These are phyloP conservation scores for Cantharis rustica DNA, from an alignment of 2,888 invertebrate species.

Conservation along the genomic window DNA sequence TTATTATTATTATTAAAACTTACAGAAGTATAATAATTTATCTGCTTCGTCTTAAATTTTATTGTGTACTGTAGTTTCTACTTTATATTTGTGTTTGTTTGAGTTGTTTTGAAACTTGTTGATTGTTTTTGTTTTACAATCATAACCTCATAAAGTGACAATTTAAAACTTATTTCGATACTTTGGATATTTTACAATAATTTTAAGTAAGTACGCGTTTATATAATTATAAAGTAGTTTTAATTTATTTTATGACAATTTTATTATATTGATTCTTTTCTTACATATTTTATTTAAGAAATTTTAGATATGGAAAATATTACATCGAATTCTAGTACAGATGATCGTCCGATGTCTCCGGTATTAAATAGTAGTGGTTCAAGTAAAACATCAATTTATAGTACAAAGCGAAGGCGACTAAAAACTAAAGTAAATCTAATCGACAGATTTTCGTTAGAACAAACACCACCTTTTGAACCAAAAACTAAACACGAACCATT, in stretches of 20 bases:
- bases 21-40: too few relatives aligned
- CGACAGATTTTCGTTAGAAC: background rate
- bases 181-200: background rate
- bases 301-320: background rate
- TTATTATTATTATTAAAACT: too few relatives aligned
- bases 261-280: too few relatives aligned
- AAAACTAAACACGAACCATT: background rate
- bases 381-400: slow-evolving; percentile 20
- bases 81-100: background rate
- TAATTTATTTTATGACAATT: too few relatives aligned
- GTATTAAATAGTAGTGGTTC: slow-evolving; percentile 38
- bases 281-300: background rate
- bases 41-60: too few relatives aligned
- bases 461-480: background rate
- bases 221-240: background rate
- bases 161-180: background rate
- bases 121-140: background rate
- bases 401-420: slow-evolving; percentile 21
- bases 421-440: slow-evolving; percentile 18
- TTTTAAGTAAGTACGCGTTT: background rate
- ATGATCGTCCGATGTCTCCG: slow-evolving; percentile 42
- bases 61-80: background rate
- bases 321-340: background rate
- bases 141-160: background rate
- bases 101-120: background rate